Percentiles rank a stretch among this genome's conserved stretches.
phyloP scores from a whole-genome alignment of 1,140 invertebrate species.

The Bombus turneri region DNA sequence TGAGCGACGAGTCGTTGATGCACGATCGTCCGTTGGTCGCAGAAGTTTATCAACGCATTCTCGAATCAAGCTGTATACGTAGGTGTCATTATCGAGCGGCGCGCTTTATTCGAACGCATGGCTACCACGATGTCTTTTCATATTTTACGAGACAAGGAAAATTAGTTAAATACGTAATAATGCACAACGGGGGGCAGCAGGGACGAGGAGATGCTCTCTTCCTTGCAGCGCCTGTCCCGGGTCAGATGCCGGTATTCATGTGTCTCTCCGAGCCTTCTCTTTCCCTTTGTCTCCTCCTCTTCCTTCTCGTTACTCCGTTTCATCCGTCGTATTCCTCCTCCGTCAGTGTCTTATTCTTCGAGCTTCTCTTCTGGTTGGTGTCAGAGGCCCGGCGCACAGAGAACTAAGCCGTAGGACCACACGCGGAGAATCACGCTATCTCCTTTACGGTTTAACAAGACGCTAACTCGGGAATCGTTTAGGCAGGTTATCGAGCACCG shows the following conservation, averaged over 20 bases:
- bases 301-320: conserved; percentile 5
- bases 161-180: conserved; percentile 81
- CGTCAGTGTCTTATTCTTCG: conserved; percentile 31
- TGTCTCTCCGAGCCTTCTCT: conserved; percentile 38
- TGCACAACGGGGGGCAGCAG: conserved; percentile 57
- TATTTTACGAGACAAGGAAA: conserved; percentile 78
- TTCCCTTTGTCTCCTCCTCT: background rate
- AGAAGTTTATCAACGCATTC: conserved; percentile 17
- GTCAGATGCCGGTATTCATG: conserved; percentile 42
- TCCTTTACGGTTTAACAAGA: conserved; percentile 54
- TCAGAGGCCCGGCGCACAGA: conserved; percentile 13
- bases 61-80: conserved; percentile 51
- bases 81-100: conserved; percentile 50
- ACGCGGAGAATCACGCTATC: conserved; percentile 59
- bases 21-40: too few relatives aligned
- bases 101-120: conserved; percentile 51
- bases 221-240: background rate
- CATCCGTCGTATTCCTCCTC: conserved; percentile 21
- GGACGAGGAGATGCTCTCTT: conserved; percentile 21
- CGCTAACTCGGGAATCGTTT: conserved; percentile 63
- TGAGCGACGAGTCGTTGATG: background rate
- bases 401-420: conserved; percentile 45
- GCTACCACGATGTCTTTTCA: conserved; percentile 57
- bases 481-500: conserved; percentile 48
- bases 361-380: conserved; percentile 7